Base-by-base conservation (phyloP, 2,797 vertebrate genomes). In the Lepus oiostolus region DNA sequence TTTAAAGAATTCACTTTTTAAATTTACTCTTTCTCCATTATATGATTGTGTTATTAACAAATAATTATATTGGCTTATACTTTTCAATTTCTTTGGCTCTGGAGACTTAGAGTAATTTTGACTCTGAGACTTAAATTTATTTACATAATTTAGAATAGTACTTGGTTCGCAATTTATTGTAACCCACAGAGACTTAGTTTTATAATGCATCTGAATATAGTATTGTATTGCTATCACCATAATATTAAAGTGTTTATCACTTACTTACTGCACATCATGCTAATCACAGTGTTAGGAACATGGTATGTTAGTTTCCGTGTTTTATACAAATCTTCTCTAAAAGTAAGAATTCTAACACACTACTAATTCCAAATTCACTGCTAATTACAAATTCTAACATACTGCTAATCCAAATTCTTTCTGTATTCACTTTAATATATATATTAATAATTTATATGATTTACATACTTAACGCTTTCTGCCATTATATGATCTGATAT, bases 81-180 rank as follows among this genome's bases (percentile, higher is more conserved):
- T 58, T 91, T 95, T 95, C 32, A 81, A 22, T 70, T 91, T 85
- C 16, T 17, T 54, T 13, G 19, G 4, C 77, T 84, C 60, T 68
- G 5, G 26, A 81, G 38, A 94, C 19, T 38, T 91, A 72, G 4
- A 84, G 70, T 54, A 90, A 96, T 93, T 94, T 95, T 84, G 22
- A 90, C 54, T 84, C 11, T 67, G 47, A 86, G 21, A 95, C 2
- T 50, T 70, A 85, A 83, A 90, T 84, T 72, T 89, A 79, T 68
- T 89, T 74, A 47, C 54, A 24, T 76, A 77, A 90, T 87, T 95
- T 90, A 86, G 7, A 80, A 76, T 62, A 83, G 60, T 71, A 87
- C 30, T 81, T 84, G 71, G 47, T 75, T 92, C 9, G 12, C 1
- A 42, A 76, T 76, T 91, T 60, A 74, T 54, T 82, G 24, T 65